Percentiles rank a stretch among this genome's conserved stretches.
phyloP scores from a whole-genome alignment of 2,797 vertebrate species.

The Protonibea diacanthus region DNA sequence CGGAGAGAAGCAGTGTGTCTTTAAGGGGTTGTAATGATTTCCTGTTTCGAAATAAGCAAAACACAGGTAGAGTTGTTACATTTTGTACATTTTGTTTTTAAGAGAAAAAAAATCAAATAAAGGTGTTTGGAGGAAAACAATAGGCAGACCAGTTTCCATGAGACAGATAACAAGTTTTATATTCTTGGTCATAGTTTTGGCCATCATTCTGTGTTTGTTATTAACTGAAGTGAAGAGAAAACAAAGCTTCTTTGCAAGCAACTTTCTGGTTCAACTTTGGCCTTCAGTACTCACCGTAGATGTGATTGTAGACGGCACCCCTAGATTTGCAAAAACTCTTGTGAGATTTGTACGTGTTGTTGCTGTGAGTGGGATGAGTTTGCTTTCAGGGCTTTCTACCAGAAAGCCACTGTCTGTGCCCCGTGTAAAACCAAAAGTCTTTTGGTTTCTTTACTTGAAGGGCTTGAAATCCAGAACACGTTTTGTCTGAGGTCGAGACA shows the following conservation, averaged over 20 bases:
- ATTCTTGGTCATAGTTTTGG: neutral
- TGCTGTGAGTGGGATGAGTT: too few species aligned
- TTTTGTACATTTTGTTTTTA: neutral
- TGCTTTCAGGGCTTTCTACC: too few species aligned
- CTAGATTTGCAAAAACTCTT: too few species aligned
- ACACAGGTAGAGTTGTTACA: constrained; percentile 54
- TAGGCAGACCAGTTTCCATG: neutral
- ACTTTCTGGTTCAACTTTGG: neutral
- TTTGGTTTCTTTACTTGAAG: too few species aligned
- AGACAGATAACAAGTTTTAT: neutral
- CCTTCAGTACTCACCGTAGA: neutral
- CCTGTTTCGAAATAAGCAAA: constrained; percentile 72
- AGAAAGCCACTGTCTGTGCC: too few species aligned
- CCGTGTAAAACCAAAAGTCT: too few species aligned
- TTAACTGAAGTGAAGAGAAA: neutral
- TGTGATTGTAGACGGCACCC: neutral
- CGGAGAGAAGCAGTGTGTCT: constrained; percentile 79
- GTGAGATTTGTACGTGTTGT: too few species aligned
- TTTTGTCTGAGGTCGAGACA: too few species aligned
- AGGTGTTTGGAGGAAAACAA: neutral
- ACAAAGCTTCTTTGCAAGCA: neutral
- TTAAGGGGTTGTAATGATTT: constrained; percentile 78
- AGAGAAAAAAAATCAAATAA: neutral
- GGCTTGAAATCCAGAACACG: too few species aligned
- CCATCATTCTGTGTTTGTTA: neutral